These are phyloP conservation scores for Clarias laeviceps DNA, from an alignment of 2,797 vertebrate genomes.

Conservation along the genomic window DNA sequence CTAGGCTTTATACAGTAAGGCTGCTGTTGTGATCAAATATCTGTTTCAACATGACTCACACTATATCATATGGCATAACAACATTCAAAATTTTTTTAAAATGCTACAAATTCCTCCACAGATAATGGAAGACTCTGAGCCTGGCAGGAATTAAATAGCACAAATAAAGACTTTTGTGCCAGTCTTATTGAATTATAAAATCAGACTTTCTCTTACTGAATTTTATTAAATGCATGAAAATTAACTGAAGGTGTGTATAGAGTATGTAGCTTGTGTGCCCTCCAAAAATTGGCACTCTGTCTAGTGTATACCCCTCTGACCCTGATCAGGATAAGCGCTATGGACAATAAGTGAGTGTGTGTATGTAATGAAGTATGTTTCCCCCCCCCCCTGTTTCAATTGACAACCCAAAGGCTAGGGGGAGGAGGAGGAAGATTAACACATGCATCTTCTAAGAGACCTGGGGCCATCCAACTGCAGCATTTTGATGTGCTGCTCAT, in stretches of 20 bases:
- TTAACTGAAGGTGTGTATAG: no score
- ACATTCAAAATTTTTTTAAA: no score
- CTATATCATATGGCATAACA: slow-evolving; percentile 27
- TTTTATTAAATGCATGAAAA: background rate
- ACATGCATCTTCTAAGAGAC: no score
- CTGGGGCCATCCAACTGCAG: background rate
- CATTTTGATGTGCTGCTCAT: no score
- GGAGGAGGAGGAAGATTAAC: background rate
- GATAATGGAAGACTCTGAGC: background rate
- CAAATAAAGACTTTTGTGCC: background rate
- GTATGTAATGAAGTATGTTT: background rate
- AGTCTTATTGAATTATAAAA: background rate
- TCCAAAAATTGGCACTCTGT: no score
- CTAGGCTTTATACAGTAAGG: slow-evolving; percentile 4
- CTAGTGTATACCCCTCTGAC: no score
- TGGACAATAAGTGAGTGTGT: background rate
- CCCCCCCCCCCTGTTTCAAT: no score
- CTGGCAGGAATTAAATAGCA: background rate
- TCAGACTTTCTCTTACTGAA: background rate
- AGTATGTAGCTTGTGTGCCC: no score
- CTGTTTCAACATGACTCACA: slow-evolving; percentile 1
- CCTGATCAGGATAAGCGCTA: no score
- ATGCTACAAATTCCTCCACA: no score
- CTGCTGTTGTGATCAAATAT: slow-evolving; percentile 22
- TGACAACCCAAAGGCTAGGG: background rate